Evolutionary conservation across 2,113 vertebrate species (phyloP), one percentile per base, ranked within the genome.

Genomic region (Sinocyclocheilus rhinocerous): DNA sequence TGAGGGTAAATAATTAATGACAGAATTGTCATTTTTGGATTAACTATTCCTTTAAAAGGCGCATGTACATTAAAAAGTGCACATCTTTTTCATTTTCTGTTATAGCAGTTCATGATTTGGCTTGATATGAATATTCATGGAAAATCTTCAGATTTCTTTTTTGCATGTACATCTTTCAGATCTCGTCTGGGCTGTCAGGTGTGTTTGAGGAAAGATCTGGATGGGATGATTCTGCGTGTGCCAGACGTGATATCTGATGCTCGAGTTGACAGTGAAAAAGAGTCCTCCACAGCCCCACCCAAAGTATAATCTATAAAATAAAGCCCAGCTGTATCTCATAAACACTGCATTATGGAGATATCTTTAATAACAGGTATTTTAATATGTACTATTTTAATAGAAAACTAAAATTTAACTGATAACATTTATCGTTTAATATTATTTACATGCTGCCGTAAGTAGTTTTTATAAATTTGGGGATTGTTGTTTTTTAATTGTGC

Each of bases 101-200:
- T 59, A 22, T 59, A 59, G 57, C 55, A 18, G 6, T 29, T 18
- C 24, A 11, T 78, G 16, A 57, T 33, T 33, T 55, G 48, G 26
- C 24, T 77, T 3, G 42, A 65, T 45, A 11, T 81, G 6, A 39
- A 36, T 72, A 26, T 8, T 63, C 24, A 8, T 26, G 8, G 6
- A 2, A 42, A n/a, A 69, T 22, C 57, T 42, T 20, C 29, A 57
- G 1, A 5, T 39, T 26, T 61, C 42, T n/a, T 2, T 52, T 63
- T 63, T 76, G 83, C 26, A 2, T 20, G 0, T 83, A 6, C 88
- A 77, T 78, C 48, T 81, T 80, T 83, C 87, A 97, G 96, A 63
- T 96, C 96, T 20, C 94, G 96, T 29, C 91, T 97, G 89, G 96
- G 96, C 90, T 97, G 96, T 91, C 96, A 97, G 90, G 91, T 97